phyloP scores from a whole-genome alignment of 2,797 vertebrate species.

The Emydoidea blandingii region DNA sequence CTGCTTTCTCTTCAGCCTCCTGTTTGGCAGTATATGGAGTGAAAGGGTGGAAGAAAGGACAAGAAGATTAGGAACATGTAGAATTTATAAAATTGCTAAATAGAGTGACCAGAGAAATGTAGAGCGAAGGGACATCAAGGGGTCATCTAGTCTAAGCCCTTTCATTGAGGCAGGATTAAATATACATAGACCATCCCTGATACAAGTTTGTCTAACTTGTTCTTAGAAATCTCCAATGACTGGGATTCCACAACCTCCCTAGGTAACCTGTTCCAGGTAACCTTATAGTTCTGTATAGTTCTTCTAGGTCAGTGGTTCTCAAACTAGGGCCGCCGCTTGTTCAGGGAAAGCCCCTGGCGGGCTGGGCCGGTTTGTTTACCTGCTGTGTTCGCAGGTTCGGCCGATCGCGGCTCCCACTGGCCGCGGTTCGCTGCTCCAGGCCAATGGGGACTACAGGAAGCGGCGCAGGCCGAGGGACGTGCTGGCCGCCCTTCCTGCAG shows the following conservation, averaged over 20 bases:
- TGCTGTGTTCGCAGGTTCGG: no score
- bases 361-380: no score
- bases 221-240: background rate
- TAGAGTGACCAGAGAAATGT: background rate
- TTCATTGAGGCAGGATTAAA: background rate
- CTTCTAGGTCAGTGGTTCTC: background rate
- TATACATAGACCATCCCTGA: background rate
- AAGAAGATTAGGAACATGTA: background rate
- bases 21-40: background rate
- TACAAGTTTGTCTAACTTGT: background rate
- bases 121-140: background rate
- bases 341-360: no score
- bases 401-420: no score
- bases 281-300: background rate
- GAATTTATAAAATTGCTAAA: background rate
- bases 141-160: background rate
- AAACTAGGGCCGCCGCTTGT: no score
- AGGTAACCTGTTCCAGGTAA: background rate
- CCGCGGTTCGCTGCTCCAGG: no score
- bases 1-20: background rate
- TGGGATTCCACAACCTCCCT: background rate
- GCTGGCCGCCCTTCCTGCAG: no score
- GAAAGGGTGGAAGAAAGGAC: background rate
- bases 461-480: no score
- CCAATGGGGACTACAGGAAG: no score